Conservation (phyloP, 2,113 vertebrate genomes). For the Bos taurus region ARS-UCD2.0 NC_037334.1:58703501-58704000, state of each 20-base stretch:
- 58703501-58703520: background rate
- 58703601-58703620: background rate
- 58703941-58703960: background rate
- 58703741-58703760: background rate
- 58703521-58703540: background rate
- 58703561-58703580: background rate
- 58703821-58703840: background rate
- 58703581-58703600: background rate
- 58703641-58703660: background rate
- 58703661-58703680: background rate
- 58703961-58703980: background rate
- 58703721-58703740: background rate
- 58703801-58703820: background rate
- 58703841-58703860: background rate
- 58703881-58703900: background rate
- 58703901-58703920: background rate
- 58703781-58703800: background rate
- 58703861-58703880: background rate
- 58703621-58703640: background rate
- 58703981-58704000: background rate
- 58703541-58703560: background rate
- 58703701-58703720: background rate
- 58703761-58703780: background rate
- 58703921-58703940: background rate
- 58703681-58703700: background rate